Percentiles rank a stretch among this genome's conserved stretches.
Conservation (phyloP, 2,888 invertebrate species). For the Cepaea hortensis region DNA sequence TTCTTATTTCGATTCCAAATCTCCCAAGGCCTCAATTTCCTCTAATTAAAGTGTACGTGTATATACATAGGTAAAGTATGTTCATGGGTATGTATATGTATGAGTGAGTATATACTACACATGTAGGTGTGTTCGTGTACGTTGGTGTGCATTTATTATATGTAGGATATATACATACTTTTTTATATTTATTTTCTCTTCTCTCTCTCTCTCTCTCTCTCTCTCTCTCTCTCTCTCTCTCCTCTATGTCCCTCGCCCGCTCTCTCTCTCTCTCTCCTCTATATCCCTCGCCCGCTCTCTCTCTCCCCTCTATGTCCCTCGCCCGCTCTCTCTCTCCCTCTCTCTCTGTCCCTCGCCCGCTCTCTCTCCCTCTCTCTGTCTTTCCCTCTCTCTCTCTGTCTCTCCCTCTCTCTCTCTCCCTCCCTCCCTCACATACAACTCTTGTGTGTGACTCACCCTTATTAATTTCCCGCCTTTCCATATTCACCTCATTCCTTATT, state of each 20-base stretch:
- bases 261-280: background rate
- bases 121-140: too few species aligned
- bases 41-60: too few species aligned
- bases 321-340: background rate
- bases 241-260: background rate
- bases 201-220: background rate
- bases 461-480: background rate
- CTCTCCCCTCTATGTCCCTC: background rate
- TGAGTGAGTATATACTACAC: too few species aligned
- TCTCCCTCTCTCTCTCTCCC: background rate
- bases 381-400: background rate
- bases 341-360: background rate
- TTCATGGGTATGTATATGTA: too few species aligned
- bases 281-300: background rate
- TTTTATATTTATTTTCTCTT: background rate
- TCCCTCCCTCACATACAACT: background rate
- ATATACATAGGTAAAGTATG: too few species aligned
- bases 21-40: too few species aligned
- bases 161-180: background rate
- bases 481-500: background rate
- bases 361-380: background rate
- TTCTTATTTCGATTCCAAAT: too few species aligned
- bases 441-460: background rate
- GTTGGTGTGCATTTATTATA: too few species aligned
- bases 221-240: constrained; percentile 28